Evolutionary conservation across 2,797 vertebrate genomes (phyloP), one percentile per base, ranked within the genome.

Genomic region (Phalloptychus januarius): DNA sequence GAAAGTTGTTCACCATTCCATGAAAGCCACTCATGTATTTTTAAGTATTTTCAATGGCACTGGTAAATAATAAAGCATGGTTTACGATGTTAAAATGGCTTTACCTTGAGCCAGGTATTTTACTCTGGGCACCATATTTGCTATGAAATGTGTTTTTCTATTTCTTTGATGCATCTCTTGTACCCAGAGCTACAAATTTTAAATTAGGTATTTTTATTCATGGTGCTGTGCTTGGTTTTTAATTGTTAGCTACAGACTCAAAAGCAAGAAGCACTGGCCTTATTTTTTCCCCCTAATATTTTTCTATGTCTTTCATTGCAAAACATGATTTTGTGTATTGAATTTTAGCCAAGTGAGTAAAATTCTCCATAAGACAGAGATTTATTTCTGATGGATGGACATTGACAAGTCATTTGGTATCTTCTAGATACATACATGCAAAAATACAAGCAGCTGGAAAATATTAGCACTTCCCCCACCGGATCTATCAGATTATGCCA

Each of bases 401-500:
- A 70, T 70, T 1, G 12, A 15, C 38, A 50, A 28, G 5, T 76
- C 71, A 20, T 86, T 70, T 67, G 74, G 40, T 82, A 70, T 77
- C 81, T 85, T 46, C 50, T 69, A 33, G 42, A 65, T 76, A 61
- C 71, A 83, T 12, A 28, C 16, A 77, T 45, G 71, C 77, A 75
- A 72, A 78, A 36, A 23, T 76, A 74, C 72, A 74, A 85, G 67
- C 79, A 72, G 75, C 54, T 73, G 80, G 48, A 77, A 79, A 84
- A 86, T 77, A 86, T 82, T 80, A 71, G 31, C 79, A 70, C 67
- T 16, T 45, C 67, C 67, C 67, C 67, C 67, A 77, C 71, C 12
- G 69, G 88, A 92, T 91, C 85, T 93, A 92, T 93, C 91, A 89
- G 90, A 95, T 93, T 93, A 94, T 90, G 85, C 72, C 84, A 86